Evolutionary conservation across 2,113 vertebrate genomes (phyloP).

Genomic region (Equus przewalskii): DNA sequence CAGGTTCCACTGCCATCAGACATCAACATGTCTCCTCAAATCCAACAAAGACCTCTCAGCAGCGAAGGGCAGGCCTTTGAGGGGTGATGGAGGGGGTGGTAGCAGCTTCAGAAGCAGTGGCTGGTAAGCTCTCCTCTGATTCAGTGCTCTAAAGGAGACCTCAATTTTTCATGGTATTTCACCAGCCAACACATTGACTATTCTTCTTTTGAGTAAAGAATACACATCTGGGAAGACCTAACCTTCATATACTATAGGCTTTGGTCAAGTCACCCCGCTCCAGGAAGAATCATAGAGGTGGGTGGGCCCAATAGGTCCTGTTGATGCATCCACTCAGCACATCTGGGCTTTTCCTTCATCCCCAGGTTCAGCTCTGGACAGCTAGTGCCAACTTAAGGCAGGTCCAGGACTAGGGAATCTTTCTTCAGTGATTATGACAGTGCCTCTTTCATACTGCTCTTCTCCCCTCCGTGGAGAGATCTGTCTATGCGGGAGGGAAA

Average conservation of each 20-base stretch:
- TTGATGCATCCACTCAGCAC: not conserved
- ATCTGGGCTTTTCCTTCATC: not conserved
- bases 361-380: not conserved
- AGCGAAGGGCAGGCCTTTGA: not conserved
- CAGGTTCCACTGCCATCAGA: not conserved
- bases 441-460: no score
- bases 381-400: not conserved
- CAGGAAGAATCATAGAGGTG: not conserved
- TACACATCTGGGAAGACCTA: not conserved
- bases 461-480: not conserved
- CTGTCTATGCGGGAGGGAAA: no score
- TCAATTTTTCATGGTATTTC: not conserved
- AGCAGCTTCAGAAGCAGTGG: not conserved
- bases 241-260: not conserved
- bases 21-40: not conserved
- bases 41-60: not conserved
- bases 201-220: not conserved
- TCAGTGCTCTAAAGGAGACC: not conserved
- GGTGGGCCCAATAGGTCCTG: not conserved
- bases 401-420: not conserved
- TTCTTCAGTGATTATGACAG: not conserved
- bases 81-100: fast-evolving
- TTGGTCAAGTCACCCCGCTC: not conserved
- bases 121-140: not conserved
- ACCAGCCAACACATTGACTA: not conserved